Conservation (phyloP, 2,113 vertebrate genomes). For the Dipodomys ordii region DNA sequence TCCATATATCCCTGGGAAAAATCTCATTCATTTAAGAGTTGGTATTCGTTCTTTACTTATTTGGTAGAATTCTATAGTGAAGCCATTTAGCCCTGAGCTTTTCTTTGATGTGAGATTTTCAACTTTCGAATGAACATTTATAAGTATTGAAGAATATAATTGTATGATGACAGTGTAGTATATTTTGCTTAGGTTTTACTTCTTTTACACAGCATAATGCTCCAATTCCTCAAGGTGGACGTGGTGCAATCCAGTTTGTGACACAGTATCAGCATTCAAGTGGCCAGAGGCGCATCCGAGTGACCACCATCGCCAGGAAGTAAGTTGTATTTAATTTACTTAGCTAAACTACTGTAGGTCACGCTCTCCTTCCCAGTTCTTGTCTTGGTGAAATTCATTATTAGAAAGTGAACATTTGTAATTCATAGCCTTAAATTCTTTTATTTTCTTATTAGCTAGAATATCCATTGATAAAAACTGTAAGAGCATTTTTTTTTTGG, state of each 20-base stretch:
- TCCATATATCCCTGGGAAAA: background rate
- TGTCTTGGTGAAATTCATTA: conserved; percentile 13
- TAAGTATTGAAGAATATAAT: conserved; percentile 3
- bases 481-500: background rate
- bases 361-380: background rate
- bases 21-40: background rate
- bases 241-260: conserved; percentile 94
- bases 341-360: background rate
- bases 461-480: background rate
- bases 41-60: background rate
- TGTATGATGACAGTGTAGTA: background rate
- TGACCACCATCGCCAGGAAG: conserved; percentile 94
- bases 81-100: background rate
- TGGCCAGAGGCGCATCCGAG: conserved; percentile 93
- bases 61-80: background rate
- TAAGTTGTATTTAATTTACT: conserved; percentile 82
- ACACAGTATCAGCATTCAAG: conserved; percentile 96
- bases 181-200: conserved; percentile 53
- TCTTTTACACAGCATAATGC: conserved; percentile 91
- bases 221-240: conserved; percentile 94
- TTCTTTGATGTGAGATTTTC: background rate
- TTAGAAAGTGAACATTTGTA: conserved; percentile 23
- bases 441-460: background rate
- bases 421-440: conserved; percentile 17
- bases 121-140: conserved; percentile 52